Percentiles rank a stretch among this genome's conserved stretches.
Conservation (phyloP, 2,888 invertebrate genomes). For the Aporophyla lueneburgensis region DNA sequence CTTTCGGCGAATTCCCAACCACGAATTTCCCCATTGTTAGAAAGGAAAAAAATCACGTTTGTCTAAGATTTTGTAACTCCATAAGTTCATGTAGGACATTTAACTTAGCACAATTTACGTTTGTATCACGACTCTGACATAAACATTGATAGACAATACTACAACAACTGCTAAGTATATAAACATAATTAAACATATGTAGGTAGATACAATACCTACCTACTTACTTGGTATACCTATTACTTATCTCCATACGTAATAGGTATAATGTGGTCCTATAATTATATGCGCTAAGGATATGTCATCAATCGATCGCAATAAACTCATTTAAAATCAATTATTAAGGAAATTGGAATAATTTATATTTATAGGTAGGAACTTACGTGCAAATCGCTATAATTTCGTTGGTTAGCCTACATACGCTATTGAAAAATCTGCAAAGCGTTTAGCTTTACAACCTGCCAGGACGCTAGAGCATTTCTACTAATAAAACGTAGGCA, state of each 20-base stretch:
- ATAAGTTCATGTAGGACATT: background rate
- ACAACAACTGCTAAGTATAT: slow-evolving; percentile 1
- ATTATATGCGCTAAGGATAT: slow-evolving; percentile 5
- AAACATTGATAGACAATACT: slow-evolving; percentile 37
- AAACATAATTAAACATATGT: background rate
- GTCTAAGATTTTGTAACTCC: slow-evolving; percentile 6
- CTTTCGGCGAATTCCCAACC: background rate
- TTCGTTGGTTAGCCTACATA: background rate
- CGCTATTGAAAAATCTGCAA: background rate
- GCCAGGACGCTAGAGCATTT: no score
- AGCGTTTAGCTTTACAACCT: no score
- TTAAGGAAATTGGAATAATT: background rate
- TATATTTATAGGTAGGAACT: background rate
- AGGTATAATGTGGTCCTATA: background rate
- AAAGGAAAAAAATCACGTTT: slow-evolving; percentile 8
- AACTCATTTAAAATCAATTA: background rate
- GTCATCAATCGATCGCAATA: slow-evolving; percentile 3
- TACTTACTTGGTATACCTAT: no score
- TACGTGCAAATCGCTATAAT: background rate
- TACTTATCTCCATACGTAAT: no score
- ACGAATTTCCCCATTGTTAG: background rate
- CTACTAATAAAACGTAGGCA: background rate
- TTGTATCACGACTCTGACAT: slow-evolving; percentile 44
- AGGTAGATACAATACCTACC: no score
- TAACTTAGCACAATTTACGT: slow-evolving; percentile 27